Evolutionary conservation across 92 coral and sea anemone genomes (phyloP).

Genomic region (Phenganax subtilis): DNA sequence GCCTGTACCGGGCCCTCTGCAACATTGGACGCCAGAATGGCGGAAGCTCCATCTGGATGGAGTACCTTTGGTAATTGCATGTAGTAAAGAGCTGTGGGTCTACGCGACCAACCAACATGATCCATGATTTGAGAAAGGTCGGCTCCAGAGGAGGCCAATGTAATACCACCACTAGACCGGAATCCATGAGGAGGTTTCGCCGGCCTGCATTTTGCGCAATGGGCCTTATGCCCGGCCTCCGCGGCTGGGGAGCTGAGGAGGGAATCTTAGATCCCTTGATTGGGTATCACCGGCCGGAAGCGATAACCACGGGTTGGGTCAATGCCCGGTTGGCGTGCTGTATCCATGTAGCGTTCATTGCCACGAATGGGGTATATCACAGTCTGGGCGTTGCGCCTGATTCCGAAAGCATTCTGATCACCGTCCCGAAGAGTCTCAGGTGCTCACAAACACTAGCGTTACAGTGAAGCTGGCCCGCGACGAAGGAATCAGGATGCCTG

Average conservation of each 20-base stretch:
- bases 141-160: conserved; percentile 17
- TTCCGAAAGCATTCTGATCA: too few species aligned
- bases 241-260: conserved; percentile 2
- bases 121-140: conserved; percentile 32
- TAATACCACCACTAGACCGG: conserved; percentile 17
- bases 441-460: not conserved
- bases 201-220: not conserved
- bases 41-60: conserved; percentile 34
- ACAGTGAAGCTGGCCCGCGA: conserved; percentile 20
- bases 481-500: conserved; percentile 20
- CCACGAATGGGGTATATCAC: too few species aligned
- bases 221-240: not conserved
- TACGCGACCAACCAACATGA: conserved; percentile 39
- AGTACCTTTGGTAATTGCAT: conserved; percentile 38
- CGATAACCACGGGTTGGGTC: not conserved
- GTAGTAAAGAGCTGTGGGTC: conserved; percentile 40
- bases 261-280: not conserved
- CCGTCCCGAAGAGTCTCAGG: not conserved
- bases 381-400: too few species aligned
- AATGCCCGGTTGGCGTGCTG: not conserved
- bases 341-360: not conserved
- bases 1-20: conserved; percentile 15
- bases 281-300: not conserved
- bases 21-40: conserved; percentile 2
- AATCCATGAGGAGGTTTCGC: not conserved